Conservation (phyloP, 1,140 invertebrate species). For the Sycophaga agraensis region DNA sequence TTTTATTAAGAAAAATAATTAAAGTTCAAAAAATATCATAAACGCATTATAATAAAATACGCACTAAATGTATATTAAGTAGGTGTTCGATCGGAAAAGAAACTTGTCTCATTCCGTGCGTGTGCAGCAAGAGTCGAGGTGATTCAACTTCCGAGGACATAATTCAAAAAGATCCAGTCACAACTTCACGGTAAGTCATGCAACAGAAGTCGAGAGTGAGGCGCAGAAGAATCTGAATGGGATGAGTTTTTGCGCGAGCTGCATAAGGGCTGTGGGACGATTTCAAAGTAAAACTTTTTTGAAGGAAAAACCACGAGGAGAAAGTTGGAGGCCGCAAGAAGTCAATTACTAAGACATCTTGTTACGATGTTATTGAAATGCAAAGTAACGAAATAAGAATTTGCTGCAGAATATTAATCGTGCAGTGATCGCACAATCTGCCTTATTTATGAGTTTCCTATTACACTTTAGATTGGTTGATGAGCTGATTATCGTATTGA, state of each 20-base stretch:
- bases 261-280: background rate
- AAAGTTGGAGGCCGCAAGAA: background rate
- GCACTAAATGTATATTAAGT: slow-evolving; percentile 7
- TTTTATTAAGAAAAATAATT: too few relatives aligned
- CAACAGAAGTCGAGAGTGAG: background rate
- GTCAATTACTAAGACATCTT: slow-evolving; percentile 15
- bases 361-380: slow-evolving; percentile 1
- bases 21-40: too few relatives aligned
- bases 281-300: slow-evolving; percentile 14
- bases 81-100: background rate
- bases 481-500: too few relatives aligned
- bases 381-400: background rate
- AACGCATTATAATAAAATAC: background rate
- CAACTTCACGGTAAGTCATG: background rate
- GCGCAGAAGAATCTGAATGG: slow-evolving; percentile 1
- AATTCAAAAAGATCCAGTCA: slow-evolving; percentile 8
- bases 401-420: background rate
- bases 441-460: too few relatives aligned
- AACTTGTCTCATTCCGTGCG: background rate
- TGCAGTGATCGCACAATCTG: too few relatives aligned
- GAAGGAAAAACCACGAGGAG: too few relatives aligned
- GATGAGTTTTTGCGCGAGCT: background rate
- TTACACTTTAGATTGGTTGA: too few relatives aligned
- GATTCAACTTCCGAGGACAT: slow-evolving; percentile 2
- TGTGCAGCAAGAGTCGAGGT: background rate